Evolutionary conservation across 2,113 vertebrate genomes (phyloP).

Genomic region (Dermatemys mawii): DNA sequence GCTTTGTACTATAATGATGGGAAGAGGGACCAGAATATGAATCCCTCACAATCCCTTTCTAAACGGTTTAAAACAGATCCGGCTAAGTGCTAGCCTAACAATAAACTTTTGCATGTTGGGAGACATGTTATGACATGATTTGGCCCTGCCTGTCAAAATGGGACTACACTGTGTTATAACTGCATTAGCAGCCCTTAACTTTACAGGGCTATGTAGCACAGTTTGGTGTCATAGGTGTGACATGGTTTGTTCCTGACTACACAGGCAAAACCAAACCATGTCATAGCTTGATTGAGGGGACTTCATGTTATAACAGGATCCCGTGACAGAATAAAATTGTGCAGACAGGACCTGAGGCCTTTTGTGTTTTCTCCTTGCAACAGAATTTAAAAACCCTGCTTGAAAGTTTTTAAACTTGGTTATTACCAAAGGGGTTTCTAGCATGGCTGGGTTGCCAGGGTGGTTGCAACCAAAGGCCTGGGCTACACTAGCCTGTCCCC

Average conservation of each 20-base stretch:
- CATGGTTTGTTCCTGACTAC: constrained; percentile 6
- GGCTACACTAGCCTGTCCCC: no score
- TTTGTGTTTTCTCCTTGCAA: rapidly evolving
- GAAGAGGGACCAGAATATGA: not conserved
- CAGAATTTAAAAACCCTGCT: not conserved
- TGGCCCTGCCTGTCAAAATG: constrained; percentile 35
- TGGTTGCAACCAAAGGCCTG: not conserved
- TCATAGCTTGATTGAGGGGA: not conserved
- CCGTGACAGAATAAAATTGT: not conserved
- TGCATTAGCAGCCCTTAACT: constrained; percentile 39
- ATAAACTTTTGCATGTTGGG: constrained; percentile 3
- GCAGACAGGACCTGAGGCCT: not conserved
- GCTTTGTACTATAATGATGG: not conserved
- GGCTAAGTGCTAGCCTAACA: not conserved
- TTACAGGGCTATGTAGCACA: not conserved
- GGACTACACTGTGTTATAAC: constrained; percentile 37
- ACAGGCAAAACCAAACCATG: constrained; percentile 51
- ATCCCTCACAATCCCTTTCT: not conserved
- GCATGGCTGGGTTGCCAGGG: rapidly evolving
- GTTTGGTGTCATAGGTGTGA: not conserved
- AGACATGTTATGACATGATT: constrained; percentile 27
- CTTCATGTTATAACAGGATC: constrained; percentile 54
- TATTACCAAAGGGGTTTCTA: not conserved
- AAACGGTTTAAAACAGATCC: constrained; percentile 19
- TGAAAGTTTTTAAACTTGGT: not conserved